Evolutionary conservation across 2,888 invertebrate species (phyloP), one percentile per base, ranked within the genome.

Genomic region (Liodrosophila aerea): DNA sequence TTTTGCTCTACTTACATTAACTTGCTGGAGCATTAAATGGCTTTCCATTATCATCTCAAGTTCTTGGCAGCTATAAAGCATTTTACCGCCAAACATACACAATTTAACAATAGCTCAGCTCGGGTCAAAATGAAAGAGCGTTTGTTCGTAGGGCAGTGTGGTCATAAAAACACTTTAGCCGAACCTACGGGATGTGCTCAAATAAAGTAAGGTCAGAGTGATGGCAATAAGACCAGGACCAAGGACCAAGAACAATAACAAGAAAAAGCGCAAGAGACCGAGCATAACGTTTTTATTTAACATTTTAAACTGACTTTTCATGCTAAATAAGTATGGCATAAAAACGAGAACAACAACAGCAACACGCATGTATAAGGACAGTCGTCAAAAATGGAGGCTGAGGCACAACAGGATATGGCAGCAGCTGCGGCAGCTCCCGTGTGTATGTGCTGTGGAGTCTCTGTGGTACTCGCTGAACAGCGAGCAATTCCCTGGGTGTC

Each of bases 221-320:
- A 64, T 31, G 34, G 40, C 36, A 15, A 43, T 15, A 36, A 27
- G 50, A 44, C 39, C 44, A 52, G 64, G 36, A 58, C 65, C 64
- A 73, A 77, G 45, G 64, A 60, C 53, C 44, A 52, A 65, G 36
- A 58, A 69, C 64, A 73, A 77, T 49, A 66, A 60, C 53, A 60
- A 41, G 22, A 22, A 22, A 58, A 34, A 36, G 50, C 40, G 39
- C 22, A 22, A 22, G 18, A 18, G 18, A 15, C 39, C 16, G 11
- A 39, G 47, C 64, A 64, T 59, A 62, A 51, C 16, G 49, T 39
- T 72, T 56, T 49, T 61, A 64, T 65, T 73, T 71, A 47, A 62
- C 64, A 70, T 82, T 78, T 73, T 67, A 80, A 78, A 84, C 80
- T 85, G 81, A 71, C 76, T 78, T 83, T 78, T 80, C 81, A 76